A percentile compares a stretch with the other conserved stretches of the same genome.
phyloP scores from a whole-genome alignment of 2,797 vertebrate species.

The Chrosomus eos region DNA sequence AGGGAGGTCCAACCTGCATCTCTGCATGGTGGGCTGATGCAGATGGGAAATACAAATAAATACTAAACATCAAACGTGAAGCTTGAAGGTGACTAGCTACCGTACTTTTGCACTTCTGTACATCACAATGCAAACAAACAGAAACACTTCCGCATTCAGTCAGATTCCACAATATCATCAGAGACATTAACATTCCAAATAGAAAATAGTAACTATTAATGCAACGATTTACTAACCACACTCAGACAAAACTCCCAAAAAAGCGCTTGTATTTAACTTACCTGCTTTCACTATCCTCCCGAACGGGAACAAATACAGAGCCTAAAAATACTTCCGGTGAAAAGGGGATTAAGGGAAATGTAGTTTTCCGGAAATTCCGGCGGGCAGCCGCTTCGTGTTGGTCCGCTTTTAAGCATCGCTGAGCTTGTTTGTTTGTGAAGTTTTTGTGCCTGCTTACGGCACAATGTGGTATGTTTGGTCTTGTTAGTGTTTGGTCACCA shows the following conservation, averaged over 20 bases:
- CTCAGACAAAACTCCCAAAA: neutral
- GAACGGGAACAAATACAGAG: neutral
- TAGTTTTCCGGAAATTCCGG: slow-evolving; percentile 9
- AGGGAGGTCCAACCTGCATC: slow-evolving; percentile 7
- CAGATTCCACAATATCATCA: neutral
- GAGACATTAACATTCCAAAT: neutral
- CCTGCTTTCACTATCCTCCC: neutral
- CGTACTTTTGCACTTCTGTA: neutral
- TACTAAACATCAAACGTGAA: neutral
- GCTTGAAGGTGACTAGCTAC: neutral
- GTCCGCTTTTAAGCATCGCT: neutral
- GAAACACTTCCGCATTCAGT: slow-evolving; percentile 37
- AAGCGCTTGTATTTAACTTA: neutral
- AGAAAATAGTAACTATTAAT: neutral
- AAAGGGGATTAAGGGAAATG: slow-evolving; percentile 17
- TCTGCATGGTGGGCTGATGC: slow-evolving; percentile 4
- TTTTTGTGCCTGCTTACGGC: neutral
- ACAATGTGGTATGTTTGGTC: neutral
- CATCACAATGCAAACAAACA: neutral
- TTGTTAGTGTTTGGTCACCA: neutral
- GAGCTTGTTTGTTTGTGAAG: neutral
- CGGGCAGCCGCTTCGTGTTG: neutral
- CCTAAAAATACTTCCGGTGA: slow-evolving; percentile 32
- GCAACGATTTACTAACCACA: neutral
- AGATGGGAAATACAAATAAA: neutral